phyloP scores from a whole-genome alignment of 2,113 vertebrate species.

The Brachypteracias leptosomus region DNA sequence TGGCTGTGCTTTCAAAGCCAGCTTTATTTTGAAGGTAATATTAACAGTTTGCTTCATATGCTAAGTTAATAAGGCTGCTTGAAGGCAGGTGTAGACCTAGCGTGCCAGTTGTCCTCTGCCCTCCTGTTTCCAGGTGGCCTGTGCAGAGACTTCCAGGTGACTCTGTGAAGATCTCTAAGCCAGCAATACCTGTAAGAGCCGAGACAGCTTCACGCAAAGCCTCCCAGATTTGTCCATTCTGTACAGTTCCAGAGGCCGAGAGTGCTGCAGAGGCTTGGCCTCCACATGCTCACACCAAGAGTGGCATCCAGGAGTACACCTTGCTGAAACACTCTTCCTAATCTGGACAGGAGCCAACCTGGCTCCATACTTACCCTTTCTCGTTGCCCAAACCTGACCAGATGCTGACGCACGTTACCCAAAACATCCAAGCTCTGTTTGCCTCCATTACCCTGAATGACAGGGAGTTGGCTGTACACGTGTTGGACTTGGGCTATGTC shows the following conservation, averaged over 20 bases:
- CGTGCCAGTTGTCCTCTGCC: background rate
- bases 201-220: background rate
- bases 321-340: background rate
- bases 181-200: background rate
- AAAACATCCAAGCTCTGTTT: background rate
- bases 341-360: background rate
- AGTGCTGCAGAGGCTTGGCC: background rate
- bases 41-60: background rate
- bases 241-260: background rate
- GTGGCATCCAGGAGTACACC: background rate
- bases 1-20: background rate
- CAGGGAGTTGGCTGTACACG: background rate
- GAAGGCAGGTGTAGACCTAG: background rate
- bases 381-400: background rate
- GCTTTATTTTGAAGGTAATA: background rate
- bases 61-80: background rate
- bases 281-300: fast-evolving
- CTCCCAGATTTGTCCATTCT: background rate
- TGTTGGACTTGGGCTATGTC: background rate
- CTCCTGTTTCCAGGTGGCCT: background rate
- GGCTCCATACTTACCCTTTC: background rate
- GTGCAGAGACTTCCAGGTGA: background rate
- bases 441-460: background rate
- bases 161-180: background rate
- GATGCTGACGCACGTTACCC: fast-evolving